Percentiles rank a stretch among this genome's conserved stretches.
These are phyloP conservation scores for Poecilus cupreus DNA, from an alignment of 2,888 invertebrate species.

Conservation along the genomic window DNA sequence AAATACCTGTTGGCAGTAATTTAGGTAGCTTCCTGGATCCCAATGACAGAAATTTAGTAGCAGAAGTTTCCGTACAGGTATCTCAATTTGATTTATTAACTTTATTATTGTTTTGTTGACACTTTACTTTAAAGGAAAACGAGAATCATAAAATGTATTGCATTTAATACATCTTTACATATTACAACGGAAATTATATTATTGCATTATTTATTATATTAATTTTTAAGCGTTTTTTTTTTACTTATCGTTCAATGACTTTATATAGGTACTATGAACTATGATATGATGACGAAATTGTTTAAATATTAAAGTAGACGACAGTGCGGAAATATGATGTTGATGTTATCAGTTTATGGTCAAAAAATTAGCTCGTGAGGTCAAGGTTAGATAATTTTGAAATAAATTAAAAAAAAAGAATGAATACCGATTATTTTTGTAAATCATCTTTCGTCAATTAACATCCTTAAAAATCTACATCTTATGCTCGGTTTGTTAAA, in stretches of 20 bases:
- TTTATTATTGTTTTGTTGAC: not conserved
- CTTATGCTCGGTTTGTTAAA: no score
- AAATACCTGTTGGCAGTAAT: conserved; percentile 72
- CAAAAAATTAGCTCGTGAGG: not conserved
- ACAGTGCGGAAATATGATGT: conserved; percentile 27
- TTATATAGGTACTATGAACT: no score
- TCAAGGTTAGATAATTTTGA: not conserved
- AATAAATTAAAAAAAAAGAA: not conserved
- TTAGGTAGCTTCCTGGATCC: conserved; percentile 83
- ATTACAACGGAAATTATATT: no score
- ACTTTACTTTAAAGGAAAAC: no score
- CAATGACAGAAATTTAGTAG: conserved; percentile 90
- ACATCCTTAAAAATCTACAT: no score
- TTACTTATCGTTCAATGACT: no score
- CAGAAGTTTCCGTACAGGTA: conserved; percentile 91
- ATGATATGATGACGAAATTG: not conserved
- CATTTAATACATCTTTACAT: conserved; percentile 36
- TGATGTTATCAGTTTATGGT: not conserved
- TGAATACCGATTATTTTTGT: no score
- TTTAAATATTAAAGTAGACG: not conserved
- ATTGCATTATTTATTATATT: no score
- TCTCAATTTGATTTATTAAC: conserved; percentile 26
- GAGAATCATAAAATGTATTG: conserved; percentile 13
- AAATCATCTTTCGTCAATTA: not conserved
- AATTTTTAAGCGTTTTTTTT: no score